phyloP scores from a whole-genome alignment of 2,797 vertebrate genomes.

The Chrosomus eos region DNA sequence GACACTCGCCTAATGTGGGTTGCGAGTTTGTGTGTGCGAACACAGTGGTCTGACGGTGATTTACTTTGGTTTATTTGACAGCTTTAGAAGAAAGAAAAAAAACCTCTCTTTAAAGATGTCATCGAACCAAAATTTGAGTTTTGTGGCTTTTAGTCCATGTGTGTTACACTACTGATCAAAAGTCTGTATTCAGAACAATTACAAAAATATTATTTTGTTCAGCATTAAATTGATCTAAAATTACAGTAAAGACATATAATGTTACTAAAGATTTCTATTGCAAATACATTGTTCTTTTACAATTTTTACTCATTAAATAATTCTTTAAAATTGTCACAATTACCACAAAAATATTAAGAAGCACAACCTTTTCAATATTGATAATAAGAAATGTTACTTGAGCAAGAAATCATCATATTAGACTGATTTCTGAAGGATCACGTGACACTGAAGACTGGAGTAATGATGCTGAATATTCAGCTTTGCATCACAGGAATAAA shows the following conservation, averaged over 20 bases:
- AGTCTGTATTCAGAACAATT: not conserved
- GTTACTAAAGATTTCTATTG: not conserved
- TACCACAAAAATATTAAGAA: not conserved
- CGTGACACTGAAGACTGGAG: not conserved
- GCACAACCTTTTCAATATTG: not conserved
- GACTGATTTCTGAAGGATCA: not conserved
- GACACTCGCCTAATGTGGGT: not conserved
- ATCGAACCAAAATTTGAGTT: not conserved
- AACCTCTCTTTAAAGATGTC: not conserved
- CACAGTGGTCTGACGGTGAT: not conserved
- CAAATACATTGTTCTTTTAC: not conserved
- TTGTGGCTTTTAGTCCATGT: not conserved
- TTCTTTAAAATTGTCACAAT: not conserved
- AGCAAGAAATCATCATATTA: not conserved
- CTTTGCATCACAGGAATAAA: not conserved
- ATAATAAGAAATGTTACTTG: not conserved
- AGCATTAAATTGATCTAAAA: not conserved
- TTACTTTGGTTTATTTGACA: slow-evolving; percentile 18
- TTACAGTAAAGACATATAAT: not conserved
- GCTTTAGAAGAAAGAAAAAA: not conserved
- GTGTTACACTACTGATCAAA: not conserved
- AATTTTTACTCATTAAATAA: not conserved
- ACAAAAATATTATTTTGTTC: not conserved
- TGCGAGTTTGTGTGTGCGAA: not conserved
- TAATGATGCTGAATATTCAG: not conserved